These are phyloP conservation scores for Opisthocomus hoazin DNA, from an alignment of 2,113 vertebrate species.

Conservation along the genomic window DNA sequence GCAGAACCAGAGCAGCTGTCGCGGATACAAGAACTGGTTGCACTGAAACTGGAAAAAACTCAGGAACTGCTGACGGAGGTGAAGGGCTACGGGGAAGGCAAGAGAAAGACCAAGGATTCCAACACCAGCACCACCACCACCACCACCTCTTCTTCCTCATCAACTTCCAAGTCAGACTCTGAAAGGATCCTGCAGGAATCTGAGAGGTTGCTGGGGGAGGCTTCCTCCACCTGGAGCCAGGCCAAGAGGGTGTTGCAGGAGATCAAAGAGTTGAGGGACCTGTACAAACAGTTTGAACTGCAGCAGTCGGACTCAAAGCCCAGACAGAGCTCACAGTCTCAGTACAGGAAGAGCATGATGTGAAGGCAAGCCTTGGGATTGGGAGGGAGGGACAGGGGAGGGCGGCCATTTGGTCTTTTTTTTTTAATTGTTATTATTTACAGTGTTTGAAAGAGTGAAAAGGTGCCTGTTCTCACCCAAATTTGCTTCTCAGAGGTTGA, in stretches of 20 bases:
- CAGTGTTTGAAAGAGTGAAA: constrained; percentile 30
- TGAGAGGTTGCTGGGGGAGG: constrained; percentile 84
- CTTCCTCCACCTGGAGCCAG: constrained; percentile 81
- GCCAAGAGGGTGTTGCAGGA: constrained; percentile 88
- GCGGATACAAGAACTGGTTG: constrained; percentile 85
- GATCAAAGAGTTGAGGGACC: constrained; percentile 81
- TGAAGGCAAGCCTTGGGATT: constrained; percentile 61
- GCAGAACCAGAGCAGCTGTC: constrained; percentile 53
- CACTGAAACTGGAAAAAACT: constrained; percentile 88
- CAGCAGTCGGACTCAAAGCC: constrained; percentile 65
- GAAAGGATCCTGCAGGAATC: constrained; percentile 80
- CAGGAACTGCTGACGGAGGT: constrained; percentile 85
- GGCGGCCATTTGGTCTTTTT: not conserved
- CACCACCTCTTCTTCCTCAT: not conserved
- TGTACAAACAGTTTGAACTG: constrained; percentile 82
- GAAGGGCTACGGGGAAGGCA: constrained; percentile 74
- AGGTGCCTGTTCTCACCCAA: constrained; percentile 39
- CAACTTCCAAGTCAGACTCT: constrained; percentile 53
- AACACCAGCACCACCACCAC: not conserved
- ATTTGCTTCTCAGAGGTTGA: not conserved
- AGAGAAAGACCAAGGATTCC: constrained; percentile 69
- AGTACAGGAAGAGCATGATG: constrained; percentile 83
- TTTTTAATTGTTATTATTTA: constrained; percentile 16
- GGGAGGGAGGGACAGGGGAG: not conserved
- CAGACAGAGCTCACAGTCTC: constrained; percentile 68